Evolutionary conservation across 1,140 invertebrate species (phyloP).

Genomic region (Dendroctonus valens): DNA sequence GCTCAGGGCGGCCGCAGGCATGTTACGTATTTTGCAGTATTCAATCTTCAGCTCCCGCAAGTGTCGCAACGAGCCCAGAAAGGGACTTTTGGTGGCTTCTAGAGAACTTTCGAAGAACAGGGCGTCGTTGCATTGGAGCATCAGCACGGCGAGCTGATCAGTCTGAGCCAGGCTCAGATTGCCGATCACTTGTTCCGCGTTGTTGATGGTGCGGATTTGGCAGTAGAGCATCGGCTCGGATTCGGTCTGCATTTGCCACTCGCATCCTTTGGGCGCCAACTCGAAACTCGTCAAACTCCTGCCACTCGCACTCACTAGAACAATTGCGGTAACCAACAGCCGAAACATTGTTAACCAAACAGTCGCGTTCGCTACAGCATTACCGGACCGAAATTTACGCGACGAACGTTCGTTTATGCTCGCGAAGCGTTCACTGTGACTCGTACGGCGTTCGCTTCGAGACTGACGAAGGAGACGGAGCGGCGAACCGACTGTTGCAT

Average conservation of each 20-base stretch:
- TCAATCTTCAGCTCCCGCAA: slow-evolving; percentile 71
- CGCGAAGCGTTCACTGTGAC: background rate
- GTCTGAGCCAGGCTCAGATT: slow-evolving; percentile 63
- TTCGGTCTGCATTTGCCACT: slow-evolving; percentile 62
- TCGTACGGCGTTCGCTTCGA: slow-evolving; percentile 3
- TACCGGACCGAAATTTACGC: background rate
- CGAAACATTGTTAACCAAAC: too few relatives aligned
- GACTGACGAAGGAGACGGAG: slow-evolving; percentile 29
- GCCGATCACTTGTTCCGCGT: slow-evolving; percentile 65
- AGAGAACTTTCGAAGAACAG: slow-evolving; percentile 76
- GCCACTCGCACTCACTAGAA: slow-evolving; percentile 34
- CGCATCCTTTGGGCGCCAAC: slow-evolving; percentile 64
- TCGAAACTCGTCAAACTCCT: slow-evolving; percentile 48
- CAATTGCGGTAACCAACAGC: slow-evolving; percentile 31
- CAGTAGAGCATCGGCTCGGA: slow-evolving; percentile 61
- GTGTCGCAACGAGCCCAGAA: slow-evolving; percentile 64
- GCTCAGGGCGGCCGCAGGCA: slow-evolving; percentile 67
- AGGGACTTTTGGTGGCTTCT: slow-evolving; percentile 58
- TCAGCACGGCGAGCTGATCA: slow-evolving; percentile 66
- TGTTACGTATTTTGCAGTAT: slow-evolving; percentile 73
- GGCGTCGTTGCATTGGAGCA: slow-evolving; percentile 76
- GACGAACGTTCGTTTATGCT: background rate
- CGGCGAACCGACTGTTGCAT: slow-evolving; percentile 40
- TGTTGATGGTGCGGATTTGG: slow-evolving; percentile 68
- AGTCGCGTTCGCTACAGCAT: slow-evolving; percentile 1